Percentiles rank a stretch among this genome's conserved stretches.
Conservation (phyloP, 2,888 invertebrate species). For the Pseudococcus jackbeardsleyi region DNA sequence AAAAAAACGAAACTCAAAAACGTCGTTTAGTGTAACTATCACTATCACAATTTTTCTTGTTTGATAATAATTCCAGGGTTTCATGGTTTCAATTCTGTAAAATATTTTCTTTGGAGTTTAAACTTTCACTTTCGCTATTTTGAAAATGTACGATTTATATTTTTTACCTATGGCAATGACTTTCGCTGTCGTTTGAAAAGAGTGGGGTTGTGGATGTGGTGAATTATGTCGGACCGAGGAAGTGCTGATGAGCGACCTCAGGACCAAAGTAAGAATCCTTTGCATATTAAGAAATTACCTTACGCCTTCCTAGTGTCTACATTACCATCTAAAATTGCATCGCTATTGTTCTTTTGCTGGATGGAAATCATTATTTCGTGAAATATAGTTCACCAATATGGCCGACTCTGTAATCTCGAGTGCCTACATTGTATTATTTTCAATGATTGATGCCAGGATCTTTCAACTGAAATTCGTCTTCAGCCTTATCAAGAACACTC, state of each 20-base stretch:
- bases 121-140: conserved; percentile 65
- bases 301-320: not conserved
- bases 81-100: not conserved
- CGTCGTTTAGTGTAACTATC: too few species aligned
- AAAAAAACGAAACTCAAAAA: too few species aligned
- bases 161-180: conserved; percentile 65
- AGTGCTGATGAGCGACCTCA: conserved; percentile 70
- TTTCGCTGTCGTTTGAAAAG: conserved; percentile 66
- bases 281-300: conserved; percentile 38
- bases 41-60: too few species aligned
- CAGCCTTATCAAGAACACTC: not conserved
- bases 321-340: conserved; percentile 29
- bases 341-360: not conserved
- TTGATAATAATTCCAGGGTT: too few species aligned
- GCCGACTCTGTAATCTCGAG: conserved; percentile 58
- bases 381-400: conserved; percentile 65
- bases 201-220: conserved; percentile 66
- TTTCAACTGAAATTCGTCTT: not conserved
- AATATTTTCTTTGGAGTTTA: conserved; percentile 38
- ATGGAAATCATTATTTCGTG: not conserved
- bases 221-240: conserved; percentile 70
- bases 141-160: conserved; percentile 62
- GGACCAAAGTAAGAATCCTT: conserved; percentile 69
- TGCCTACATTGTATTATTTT: not conserved
- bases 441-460: not conserved